Evolutionary conservation across 2,888 invertebrate genomes (phyloP), one percentile per base, ranked within the genome.

Genomic region (Hirtodrosophila confusa): DNA sequence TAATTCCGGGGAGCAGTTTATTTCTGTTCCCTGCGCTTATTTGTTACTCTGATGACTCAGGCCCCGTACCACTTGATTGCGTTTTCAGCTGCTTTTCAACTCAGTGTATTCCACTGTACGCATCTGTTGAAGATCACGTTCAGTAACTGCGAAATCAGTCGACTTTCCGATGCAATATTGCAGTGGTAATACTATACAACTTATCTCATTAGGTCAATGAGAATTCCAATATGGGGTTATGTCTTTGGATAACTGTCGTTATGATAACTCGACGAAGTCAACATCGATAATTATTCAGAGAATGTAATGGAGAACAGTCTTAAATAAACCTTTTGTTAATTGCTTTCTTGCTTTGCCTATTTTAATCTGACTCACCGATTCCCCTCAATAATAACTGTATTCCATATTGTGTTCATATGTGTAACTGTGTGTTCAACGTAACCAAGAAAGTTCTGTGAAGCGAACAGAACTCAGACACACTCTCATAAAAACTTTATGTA

Each of bases 1-100:
- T 64, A 60, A 70, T 51, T 55, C 7, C 27, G 11, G 39, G 24
- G 47, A 47, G 43, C 40, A 54, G 60, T 82, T 82, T 78, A 78
- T 80, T 78, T 85, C 58, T 65, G 66, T 51, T 43, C 23, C 31
- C 9, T 41, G 50, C 60, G 57, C 35, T 55, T 57, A 41, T 64
- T 61, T 36, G 10, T n/a, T 40, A 12, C 8, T 45, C 36, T 29
- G 43, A 29, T 47, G 48, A 55, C 11, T 44, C 54, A 49, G 48
- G 43, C 62, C 36, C 17, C n/a, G n/a, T 3, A 6, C 27, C 24
- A 45, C 17, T 45, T 23, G 24, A 49, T 29, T 29, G 51, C 58
- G 60, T 60, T 58, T 49, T 55, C 53, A 71, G 65, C 55, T 53
- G 69, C 17, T 44, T 69, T 69, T 35, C 27, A 44, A 54, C 31